Base-by-base conservation (phyloP, 1,140 invertebrate genomes). In the Kradibia gibbosae region DNA sequence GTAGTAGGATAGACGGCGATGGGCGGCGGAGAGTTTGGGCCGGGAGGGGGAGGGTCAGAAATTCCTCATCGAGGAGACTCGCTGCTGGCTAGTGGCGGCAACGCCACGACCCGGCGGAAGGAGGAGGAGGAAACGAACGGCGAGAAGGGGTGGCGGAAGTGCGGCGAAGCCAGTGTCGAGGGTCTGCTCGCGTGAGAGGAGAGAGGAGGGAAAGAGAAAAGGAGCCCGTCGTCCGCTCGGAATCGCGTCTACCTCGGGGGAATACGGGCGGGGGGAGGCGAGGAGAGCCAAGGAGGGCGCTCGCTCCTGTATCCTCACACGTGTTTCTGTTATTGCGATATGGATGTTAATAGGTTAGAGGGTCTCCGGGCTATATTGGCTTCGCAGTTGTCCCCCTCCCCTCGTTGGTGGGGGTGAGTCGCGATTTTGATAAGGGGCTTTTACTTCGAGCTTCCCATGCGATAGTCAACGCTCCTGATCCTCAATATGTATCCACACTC, bases 331-430 rank as follows among this genome's bases (percentile, higher is more conserved):
- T 88, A 88, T 88, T 88, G 86, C 83, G 89, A 89, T 90, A 90
- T 89, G 87, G 88, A 89, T 89, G 89, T 90, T 90, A 90, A 90
- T 90, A 88, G 88, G 88, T 89, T 89, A 90, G 86, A 87, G 86
- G 89, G 87, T 90, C 88, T 89, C 88, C 84, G 82, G 86, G 89
- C 87, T 81, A 81, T 71, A 87, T 87, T 87, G 85, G 86, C 2
- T 28, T 42, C n/a, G 39, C 13, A 0, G 22, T 62, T n/a, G 62
- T 1, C 73, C 36, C 31, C n/a, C 7, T n/a, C n/a, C n/a, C n/a
- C n/a, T n/a, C 1, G 36, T 31, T 39, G 2, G 70, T 36, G n/a
- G 50, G 84, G 87, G 86, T 89, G 88, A 89, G 89, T 89, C 87
- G 87, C 85, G 86, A 88, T 89, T 89, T 89, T 88, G 88, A 90